Conservation (phyloP, 2,888 invertebrate genomes). For the Callyntrura sp. region DNA sequence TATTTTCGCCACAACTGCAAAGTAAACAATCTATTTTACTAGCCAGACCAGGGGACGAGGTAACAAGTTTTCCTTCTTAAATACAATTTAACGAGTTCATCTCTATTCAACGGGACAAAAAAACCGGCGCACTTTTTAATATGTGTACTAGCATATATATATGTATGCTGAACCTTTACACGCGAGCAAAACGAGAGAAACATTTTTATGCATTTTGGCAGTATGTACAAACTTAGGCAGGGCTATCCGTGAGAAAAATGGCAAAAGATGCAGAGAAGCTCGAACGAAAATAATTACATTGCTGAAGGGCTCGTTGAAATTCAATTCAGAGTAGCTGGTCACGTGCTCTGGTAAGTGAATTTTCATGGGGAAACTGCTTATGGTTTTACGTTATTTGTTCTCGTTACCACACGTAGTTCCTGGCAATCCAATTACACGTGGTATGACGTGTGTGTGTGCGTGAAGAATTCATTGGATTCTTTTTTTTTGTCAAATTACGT, state of each 20-base stretch:
- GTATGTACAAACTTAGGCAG: background rate
- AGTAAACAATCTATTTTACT: too few species aligned
- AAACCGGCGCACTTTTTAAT: too few species aligned
- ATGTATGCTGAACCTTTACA: background rate
- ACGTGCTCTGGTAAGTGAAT: background rate
- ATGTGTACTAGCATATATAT: background rate
- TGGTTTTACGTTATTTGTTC: background rate
- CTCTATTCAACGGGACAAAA: too few species aligned
- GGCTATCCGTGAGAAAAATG: background rate
- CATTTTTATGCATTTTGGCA: too few species aligned
- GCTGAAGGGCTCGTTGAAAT: too few species aligned
- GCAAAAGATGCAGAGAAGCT: too few species aligned
- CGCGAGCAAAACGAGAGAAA: background rate
- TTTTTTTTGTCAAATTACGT: constrained; percentile 41
- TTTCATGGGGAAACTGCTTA: background rate
- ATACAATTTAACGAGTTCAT: too few species aligned
- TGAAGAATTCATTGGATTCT: constrained; percentile 38
- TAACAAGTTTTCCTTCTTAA: too few species aligned
- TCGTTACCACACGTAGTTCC: constrained; percentile 23
- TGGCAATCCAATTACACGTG: constrained; percentile 20
- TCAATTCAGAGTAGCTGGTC: too few species aligned
- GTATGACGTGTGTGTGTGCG: constrained; percentile 19
- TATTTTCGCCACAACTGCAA: too few species aligned
- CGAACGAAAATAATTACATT: too few species aligned
- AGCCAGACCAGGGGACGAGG: too few species aligned